phyloP scores from a whole-genome alignment of 2,888 invertebrate species.

The Melanostoma scalare region DNA sequence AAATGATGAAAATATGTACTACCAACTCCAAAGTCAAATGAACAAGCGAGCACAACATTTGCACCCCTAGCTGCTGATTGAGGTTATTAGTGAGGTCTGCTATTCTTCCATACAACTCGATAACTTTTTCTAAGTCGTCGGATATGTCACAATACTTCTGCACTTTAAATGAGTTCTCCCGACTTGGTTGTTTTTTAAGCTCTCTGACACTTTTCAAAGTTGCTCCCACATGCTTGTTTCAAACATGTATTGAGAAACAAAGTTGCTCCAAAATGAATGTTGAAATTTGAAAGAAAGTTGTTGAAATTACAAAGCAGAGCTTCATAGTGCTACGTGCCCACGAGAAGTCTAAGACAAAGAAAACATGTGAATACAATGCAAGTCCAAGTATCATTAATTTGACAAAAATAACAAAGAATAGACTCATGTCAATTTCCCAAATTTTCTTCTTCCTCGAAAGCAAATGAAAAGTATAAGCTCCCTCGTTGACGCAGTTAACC shows the following conservation, averaged over 20 bases:
- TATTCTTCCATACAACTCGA: background rate
- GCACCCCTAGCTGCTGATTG: background rate
- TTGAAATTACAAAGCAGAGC: no score
- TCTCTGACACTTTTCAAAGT: background rate
- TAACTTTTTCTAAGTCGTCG: background rate
- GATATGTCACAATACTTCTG: conserved; percentile 19
- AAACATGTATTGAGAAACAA: background rate
- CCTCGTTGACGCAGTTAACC: no score
- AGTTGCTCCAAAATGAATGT: background rate
- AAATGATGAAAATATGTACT: background rate
- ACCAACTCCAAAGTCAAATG: background rate
- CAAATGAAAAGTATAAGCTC: no score
- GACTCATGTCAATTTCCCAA: no score
- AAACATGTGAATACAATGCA: no score
- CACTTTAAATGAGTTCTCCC: background rate
- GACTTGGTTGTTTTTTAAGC: background rate
- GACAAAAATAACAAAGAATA: no score
- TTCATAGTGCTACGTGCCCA: no score
- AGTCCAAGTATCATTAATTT: no score
- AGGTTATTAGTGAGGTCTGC: background rate
- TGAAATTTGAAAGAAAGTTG: background rate
- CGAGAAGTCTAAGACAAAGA: no score
- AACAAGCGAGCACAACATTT: background rate
- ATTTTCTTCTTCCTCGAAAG: no score
- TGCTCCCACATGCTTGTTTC: background rate